Percentiles rank a stretch among this genome's conserved stretches.
phyloP scores from a whole-genome alignment of 2,888 invertebrate species.

The Ametastegia equiseti region DNA sequence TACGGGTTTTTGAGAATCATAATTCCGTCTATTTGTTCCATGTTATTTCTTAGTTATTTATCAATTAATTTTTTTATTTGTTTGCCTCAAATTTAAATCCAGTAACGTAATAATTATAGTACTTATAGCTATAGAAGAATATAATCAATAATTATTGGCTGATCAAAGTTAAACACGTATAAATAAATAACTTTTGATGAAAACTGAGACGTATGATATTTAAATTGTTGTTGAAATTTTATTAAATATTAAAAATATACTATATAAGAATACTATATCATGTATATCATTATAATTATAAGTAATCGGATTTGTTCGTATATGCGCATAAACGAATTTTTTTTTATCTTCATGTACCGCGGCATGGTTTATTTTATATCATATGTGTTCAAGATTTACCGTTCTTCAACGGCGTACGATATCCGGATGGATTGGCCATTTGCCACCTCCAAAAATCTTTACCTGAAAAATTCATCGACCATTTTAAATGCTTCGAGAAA shows the following conservation, averaged over 20 bases:
- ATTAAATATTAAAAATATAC: background rate
- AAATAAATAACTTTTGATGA: background rate
- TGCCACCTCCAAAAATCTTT: conserved; percentile 97
- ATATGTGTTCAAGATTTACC: conserved; percentile 57
- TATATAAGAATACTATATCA: too few species aligned
- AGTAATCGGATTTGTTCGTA: background rate
- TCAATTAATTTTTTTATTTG: too few species aligned
- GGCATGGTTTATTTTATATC: too few species aligned
- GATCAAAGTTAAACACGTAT: background rate
- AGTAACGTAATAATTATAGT: background rate
- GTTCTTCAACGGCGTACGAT: conserved; percentile 76
- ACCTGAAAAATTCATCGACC: conserved; percentile 77
- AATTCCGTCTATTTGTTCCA: too few species aligned
- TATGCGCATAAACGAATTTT: too few species aligned
- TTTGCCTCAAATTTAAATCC: too few species aligned
- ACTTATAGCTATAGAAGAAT: background rate
- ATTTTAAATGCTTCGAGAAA: background rate
- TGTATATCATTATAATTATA: too few species aligned
- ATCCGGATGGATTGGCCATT: conserved; percentile 93
- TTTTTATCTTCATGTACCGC: background rate
- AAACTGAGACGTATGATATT: background rate
- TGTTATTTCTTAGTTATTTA: too few species aligned
- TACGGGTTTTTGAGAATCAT: background rate
- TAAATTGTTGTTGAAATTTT: conserved; percentile 3
- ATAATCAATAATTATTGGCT: background rate